Conservation (phyloP, 2,888 invertebrate genomes). For the Rhogogaster chlorosoma region DNA sequence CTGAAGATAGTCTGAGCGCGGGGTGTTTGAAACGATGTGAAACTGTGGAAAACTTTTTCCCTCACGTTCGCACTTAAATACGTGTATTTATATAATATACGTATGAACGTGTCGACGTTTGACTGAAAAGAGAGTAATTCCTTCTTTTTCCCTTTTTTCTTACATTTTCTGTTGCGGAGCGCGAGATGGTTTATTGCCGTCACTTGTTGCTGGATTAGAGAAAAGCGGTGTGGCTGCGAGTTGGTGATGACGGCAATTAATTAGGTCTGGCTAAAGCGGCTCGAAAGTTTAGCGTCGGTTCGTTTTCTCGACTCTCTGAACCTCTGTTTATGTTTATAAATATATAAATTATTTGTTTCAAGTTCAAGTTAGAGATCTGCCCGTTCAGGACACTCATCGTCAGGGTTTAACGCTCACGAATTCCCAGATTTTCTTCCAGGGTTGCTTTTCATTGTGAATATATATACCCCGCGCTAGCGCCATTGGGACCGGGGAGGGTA, state of each 20-base stretch:
- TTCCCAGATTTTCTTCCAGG: conserved; percentile 11
- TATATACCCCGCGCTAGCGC: background rate
- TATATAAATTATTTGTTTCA: conserved; percentile 4
- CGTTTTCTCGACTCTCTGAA: background rate
- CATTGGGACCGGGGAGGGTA: conserved; percentile 26
- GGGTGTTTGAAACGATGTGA: background rate
- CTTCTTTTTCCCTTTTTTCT: background rate
- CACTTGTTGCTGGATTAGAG: conserved; percentile 49
- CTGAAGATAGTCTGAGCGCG: background rate
- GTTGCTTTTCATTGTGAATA: conserved; percentile 11
- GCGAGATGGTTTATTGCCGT: conserved; percentile 44
- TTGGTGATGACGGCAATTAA: conserved; percentile 44
- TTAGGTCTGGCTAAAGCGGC: conserved; percentile 19
- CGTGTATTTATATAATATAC: background rate
- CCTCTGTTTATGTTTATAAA: background rate
- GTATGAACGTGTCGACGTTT: background rate
- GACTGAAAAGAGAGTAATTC: background rate
- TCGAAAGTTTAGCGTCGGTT: conserved; percentile 17
- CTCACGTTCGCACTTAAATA: background rate
- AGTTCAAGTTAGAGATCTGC: background rate
- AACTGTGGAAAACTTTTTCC: background rate
- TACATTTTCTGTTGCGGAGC: background rate
- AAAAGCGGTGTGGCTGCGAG: background rate
- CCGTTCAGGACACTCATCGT: background rate
- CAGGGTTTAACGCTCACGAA: background rate